phyloP scores from a whole-genome alignment of 1,140 invertebrate genomes.

The Drosophila kanapiae region DNA sequence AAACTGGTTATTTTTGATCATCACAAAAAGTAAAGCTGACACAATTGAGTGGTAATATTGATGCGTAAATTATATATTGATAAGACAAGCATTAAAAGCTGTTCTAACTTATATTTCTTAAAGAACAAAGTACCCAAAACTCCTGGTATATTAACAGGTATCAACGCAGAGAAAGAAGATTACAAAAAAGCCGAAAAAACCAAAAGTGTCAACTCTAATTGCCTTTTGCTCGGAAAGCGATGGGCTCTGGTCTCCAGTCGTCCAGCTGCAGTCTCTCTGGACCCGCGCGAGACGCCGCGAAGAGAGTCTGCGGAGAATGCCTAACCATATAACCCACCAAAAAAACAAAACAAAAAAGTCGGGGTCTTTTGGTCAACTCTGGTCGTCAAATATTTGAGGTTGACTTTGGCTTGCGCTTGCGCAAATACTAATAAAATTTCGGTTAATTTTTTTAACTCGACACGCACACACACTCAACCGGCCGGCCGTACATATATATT shows the following conservation, averaged over 20 bases:
- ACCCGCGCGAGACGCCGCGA: conserved; percentile 11
- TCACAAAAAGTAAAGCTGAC: neutral
- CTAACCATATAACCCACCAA: conserved; percentile 30
- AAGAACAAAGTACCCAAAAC: too few species aligned
- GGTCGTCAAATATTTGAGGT: conserved; percentile 77
- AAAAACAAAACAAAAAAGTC: neutral
- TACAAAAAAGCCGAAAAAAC: conserved; percentile 48
- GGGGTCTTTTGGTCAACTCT: conserved; percentile 54
- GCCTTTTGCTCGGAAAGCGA: conserved; percentile 73
- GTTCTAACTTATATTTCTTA: neutral
- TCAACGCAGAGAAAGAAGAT: neutral
- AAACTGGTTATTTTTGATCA: conserved; percentile 18
- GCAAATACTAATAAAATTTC: conserved; percentile 85
- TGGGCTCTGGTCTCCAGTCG: neutral
- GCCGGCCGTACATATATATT: conserved; percentile 17
- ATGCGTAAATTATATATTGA: too few species aligned
- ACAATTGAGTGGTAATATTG: too few species aligned
- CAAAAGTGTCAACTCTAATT: conserved; percentile 84
- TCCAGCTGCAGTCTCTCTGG: conserved; percentile 16
- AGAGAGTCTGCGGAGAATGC: conserved; percentile 42
- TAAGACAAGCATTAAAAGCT: neutral
- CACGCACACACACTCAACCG: conserved; percentile 53
- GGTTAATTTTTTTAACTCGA: conserved; percentile 85
- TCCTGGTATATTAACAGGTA: neutral
- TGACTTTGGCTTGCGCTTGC: conserved; percentile 81